Percentiles rank a stretch among this genome's conserved stretches.
These are phyloP conservation scores for Pseudorectes ferrugineus DNA, from an alignment of 2,113 vertebrate genomes.

Conservation along the genomic window DNA sequence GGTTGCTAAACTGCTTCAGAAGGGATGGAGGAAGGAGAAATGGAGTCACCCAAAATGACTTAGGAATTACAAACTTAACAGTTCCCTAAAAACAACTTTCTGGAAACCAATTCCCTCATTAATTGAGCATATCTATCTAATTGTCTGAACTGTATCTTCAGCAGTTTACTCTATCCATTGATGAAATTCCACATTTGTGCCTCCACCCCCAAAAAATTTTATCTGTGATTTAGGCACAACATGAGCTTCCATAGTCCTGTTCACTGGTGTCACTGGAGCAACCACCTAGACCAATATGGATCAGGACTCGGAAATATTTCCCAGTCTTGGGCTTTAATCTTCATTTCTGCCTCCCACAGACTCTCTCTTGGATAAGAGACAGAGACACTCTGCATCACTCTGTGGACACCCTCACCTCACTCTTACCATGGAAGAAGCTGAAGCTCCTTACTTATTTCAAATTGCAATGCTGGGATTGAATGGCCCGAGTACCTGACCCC, in stretches of 20 bases:
- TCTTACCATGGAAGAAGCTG: background rate
- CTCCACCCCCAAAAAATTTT: background rate
- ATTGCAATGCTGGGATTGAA: background rate
- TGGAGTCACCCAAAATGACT: background rate
- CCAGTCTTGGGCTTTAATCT: background rate
- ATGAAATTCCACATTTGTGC: background rate
- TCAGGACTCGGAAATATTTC: background rate
- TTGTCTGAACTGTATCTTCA: background rate
- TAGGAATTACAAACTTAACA: background rate
- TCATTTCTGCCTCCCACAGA: background rate
- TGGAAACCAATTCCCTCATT: background rate
- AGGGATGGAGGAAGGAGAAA: background rate
- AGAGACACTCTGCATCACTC: background rate
- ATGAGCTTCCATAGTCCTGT: background rate
- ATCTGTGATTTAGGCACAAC: background rate
- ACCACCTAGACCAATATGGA: background rate
- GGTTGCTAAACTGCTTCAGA: background rate
- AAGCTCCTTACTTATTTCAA: background rate
- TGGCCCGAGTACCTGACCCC: fast-evolving
- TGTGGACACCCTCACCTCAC: background rate
- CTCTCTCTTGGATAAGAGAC: background rate
- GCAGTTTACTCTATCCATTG: background rate
- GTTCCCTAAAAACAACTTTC: background rate
- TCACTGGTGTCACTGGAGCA: background rate
- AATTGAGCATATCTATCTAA: background rate